A percentile compares a stretch with the other conserved stretches of the same genome.
Conservation (phyloP, 2,797 vertebrate genomes). For the Harpagifer antarcticus region DNA sequence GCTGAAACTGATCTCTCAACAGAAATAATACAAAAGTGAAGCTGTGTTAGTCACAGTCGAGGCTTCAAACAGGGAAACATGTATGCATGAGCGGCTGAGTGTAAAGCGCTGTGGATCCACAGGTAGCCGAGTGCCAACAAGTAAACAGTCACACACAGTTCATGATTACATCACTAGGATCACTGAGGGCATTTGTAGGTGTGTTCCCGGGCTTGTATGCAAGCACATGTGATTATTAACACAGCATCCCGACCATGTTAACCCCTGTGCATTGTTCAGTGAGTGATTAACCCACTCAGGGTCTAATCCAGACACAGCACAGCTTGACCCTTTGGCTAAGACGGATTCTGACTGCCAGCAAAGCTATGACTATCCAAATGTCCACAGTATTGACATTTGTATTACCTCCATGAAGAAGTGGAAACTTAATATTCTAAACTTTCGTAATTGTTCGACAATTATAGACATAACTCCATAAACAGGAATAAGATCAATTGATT, state of each 20-base stretch:
- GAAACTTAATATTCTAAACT: conserved; percentile 9
- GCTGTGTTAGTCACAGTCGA: conserved; percentile 22
- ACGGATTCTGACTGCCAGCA: conserved; percentile 31
- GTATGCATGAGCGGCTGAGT: conserved; percentile 38
- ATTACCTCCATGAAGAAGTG: conserved; percentile 18
- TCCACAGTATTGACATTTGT: conserved; percentile 46
- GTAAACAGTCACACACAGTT: conserved; percentile 61
- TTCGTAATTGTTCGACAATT: conserved; percentile 1
- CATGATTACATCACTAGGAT: conserved; percentile 60
- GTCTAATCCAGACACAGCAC: conserved; percentile 28
- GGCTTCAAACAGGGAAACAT: conserved; percentile 35
- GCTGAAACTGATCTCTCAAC: conserved; percentile 47
- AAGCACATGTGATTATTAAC: conserved; percentile 50
- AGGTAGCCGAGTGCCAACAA: conserved; percentile 47
- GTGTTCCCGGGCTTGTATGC: conserved; percentile 30
- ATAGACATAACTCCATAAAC: not conserved
- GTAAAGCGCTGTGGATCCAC: conserved; percentile 32
- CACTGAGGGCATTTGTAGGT: conserved; percentile 54
- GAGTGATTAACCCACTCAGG: conserved; percentile 54
- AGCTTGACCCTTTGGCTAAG: conserved; percentile 33
- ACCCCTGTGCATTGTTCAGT: conserved; percentile 30
- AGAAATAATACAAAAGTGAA: conserved; percentile 35
- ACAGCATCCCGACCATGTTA: conserved; percentile 17
- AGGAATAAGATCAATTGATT: not conserved
- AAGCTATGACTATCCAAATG: conserved; percentile 41